Conservation (phyloP, 2,888 invertebrate genomes). For the Trissonchulus sp. region DNA sequence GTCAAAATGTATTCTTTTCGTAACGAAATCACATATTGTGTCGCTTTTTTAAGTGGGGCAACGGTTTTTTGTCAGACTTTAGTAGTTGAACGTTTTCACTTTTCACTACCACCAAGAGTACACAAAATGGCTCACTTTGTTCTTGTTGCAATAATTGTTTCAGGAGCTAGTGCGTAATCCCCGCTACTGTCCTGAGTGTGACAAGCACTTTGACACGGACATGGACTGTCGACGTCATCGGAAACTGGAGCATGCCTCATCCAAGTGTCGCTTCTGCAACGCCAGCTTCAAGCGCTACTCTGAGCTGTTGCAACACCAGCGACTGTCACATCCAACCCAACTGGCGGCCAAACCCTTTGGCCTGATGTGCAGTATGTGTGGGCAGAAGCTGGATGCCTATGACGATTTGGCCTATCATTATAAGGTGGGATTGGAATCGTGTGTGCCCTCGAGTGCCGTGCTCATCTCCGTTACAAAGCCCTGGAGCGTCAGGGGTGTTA, state of each 20-base stretch:
- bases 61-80: background rate
- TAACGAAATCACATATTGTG: too few relatives aligned
- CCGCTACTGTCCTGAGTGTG: constrained; percentile 20
- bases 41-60: too few relatives aligned
- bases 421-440: constrained; percentile 20
- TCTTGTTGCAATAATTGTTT: too few relatives aligned
- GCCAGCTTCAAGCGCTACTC: constrained; percentile 21
- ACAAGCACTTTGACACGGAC: constrained; percentile 3
- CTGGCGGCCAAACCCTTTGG: constrained; percentile 21
- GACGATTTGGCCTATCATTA: constrained; percentile 29
- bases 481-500: too few relatives aligned
- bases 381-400: constrained; percentile 23
- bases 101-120: too few relatives aligned
- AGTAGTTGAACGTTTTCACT: too few relatives aligned
- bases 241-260: constrained; percentile 1
- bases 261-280: constrained; percentile 20
- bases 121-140: too few relatives aligned
- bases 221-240: constrained; percentile 3
- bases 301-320: constrained; percentile 22
- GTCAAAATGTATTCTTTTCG: too few relatives aligned
- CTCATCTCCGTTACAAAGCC: too few relatives aligned
- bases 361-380: constrained; percentile 17
- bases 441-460: too few relatives aligned
- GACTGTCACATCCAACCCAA: constrained; percentile 20
- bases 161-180: constrained; percentile 21